Evolutionary conservation across 2,888 invertebrate species (phyloP).

Genomic region (Andrena hattorfiana): DNA sequence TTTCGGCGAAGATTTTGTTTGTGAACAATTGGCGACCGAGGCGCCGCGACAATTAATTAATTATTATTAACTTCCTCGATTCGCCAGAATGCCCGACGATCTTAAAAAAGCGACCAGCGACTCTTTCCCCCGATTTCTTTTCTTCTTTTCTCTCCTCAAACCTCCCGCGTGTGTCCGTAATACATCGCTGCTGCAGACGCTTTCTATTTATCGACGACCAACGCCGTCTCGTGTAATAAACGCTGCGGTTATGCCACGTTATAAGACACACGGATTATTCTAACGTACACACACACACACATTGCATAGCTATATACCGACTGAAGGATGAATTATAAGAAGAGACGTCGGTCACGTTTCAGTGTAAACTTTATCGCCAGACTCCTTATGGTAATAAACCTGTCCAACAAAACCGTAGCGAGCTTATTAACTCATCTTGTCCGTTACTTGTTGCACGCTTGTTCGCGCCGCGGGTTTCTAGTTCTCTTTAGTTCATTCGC

Average conservation of each 20-base stretch:
- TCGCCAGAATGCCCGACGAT: no score
- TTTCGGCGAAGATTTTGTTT: no score
- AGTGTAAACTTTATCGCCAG: constrained; percentile 66
- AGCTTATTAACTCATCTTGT: constrained; percentile 59
- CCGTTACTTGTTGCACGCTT: not conserved
- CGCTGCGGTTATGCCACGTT: constrained; percentile 70
- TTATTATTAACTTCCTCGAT: no score
- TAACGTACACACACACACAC: constrained; percentile 25
- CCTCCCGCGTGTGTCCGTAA: constrained; percentile 39
- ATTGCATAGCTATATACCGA: constrained; percentile 26
- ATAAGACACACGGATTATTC: constrained; percentile 54
- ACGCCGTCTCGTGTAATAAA: not conserved
- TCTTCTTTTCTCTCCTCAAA: constrained; percentile 3
- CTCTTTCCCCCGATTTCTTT: constrained; percentile 12
- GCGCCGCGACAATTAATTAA: no score
- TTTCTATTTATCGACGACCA: constrained; percentile 58
- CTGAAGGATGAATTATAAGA: constrained; percentile 41
- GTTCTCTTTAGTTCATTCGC: not conserved
- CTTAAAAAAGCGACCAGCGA: constrained; percentile 52
- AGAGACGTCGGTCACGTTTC: constrained; percentile 42
- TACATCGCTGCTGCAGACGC: constrained; percentile 62
- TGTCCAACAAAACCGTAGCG: constrained; percentile 59
- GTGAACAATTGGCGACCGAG: no score
- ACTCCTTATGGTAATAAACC: constrained; percentile 64
- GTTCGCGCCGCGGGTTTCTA: not conserved